These are phyloP conservation scores for Philaethria dido DNA, from an alignment of 2,888 invertebrate species.

Conservation along the genomic window DNA sequence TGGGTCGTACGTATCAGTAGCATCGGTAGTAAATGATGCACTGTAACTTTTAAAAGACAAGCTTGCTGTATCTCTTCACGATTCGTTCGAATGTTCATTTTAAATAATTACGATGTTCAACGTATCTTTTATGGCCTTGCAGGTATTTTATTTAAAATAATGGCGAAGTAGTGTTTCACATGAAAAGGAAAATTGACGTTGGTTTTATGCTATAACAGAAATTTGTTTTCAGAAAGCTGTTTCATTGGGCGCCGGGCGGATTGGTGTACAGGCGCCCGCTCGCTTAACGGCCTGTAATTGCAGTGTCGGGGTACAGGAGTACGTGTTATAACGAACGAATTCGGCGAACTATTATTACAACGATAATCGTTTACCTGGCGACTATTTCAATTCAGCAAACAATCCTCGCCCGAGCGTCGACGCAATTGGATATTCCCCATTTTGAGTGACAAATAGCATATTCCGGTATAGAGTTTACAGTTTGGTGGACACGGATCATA, in stretches of 20 bases:
- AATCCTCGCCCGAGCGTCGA: conserved; percentile 56
- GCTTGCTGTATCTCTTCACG: conserved; percentile 47
- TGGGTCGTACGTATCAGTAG: conserved; percentile 67
- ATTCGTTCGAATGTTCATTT: conserved; percentile 42
- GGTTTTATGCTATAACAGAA: conserved; percentile 31
- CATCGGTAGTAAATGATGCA: conserved; percentile 56
- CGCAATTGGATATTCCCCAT: conserved; percentile 72
- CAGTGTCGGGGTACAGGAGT: conserved; percentile 52
- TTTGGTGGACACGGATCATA: conserved; percentile 26
- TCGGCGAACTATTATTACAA: conserved; percentile 59
- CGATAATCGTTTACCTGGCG: conserved; percentile 69
- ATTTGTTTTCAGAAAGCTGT: conserved; percentile 29
- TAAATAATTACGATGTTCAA: conserved; percentile 42
- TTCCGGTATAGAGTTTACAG: conserved; percentile 32
- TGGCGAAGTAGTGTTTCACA: conserved; percentile 23
- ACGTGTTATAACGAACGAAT: conserved; percentile 55
- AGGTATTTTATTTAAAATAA: conserved; percentile 44
- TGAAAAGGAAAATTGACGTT: conserved; percentile 30
- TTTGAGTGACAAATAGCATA: conserved; percentile 50
- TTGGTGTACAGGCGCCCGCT: conserved; percentile 27
- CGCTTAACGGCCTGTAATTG: conserved; percentile 65
- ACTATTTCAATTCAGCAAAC: conserved; percentile 61
- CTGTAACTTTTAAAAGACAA: conserved; percentile 47
- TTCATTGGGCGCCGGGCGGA: conserved; percentile 32
- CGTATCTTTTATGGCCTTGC: conserved; percentile 40